These are phyloP conservation scores for Teleopsis dalmanni DNA, from an alignment of 1,140 invertebrate species.

Conservation along the genomic window DNA sequence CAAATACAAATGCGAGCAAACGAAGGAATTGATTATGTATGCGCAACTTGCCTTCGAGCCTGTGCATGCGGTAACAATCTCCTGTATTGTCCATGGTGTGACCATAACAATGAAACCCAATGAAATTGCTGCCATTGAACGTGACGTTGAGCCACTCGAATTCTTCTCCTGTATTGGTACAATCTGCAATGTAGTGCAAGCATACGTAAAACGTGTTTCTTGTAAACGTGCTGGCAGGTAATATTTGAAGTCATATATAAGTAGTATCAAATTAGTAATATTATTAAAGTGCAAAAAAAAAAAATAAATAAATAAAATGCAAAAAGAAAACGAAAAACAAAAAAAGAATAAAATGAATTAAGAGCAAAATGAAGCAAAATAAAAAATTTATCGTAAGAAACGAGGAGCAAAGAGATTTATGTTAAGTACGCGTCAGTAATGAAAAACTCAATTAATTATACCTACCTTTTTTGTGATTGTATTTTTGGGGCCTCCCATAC, in stretches of 20 bases:
- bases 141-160: constrained; percentile 66
- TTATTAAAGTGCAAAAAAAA: background rate
- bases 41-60: constrained; percentile 55
- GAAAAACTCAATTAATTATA: too few relatives aligned
- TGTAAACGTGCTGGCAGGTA: too few relatives aligned
- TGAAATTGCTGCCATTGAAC: constrained; percentile 82
- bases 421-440: too few relatives aligned
- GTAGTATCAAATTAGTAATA: too few relatives aligned
- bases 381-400: too few relatives aligned
- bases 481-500: constrained; percentile 28
- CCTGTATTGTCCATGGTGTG: constrained; percentile 79
- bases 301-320: background rate
- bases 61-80: constrained; percentile 79
- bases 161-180: constrained; percentile 60
- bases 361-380: too few relatives aligned
- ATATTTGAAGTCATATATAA: too few relatives aligned
- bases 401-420: too few relatives aligned
- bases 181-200: constrained; percentile 47
- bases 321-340: background rate
- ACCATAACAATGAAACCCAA: constrained; percentile 82
- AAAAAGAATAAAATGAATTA: background rate
- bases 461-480: constrained; percentile 42
- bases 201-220: too few relatives aligned
- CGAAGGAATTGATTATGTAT: background rate
- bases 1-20: constrained; percentile 12